Base-by-base conservation (phyloP, 2,888 invertebrate species). In the Microctonus hyperodae region DNA sequence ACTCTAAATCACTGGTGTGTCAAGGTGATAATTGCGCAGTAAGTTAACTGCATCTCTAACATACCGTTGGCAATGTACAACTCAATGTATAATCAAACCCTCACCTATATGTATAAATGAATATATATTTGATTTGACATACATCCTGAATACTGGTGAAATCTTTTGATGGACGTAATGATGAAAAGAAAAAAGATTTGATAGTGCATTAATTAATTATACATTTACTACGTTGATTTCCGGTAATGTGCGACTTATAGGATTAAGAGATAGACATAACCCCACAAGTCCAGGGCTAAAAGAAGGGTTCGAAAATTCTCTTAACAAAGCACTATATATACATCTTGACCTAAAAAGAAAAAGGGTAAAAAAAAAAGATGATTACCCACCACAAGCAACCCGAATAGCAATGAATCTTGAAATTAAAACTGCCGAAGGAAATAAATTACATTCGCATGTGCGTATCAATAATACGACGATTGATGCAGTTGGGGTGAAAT, bases 21-120 rank as follows among this genome's bases (percentile, higher is more conserved):
- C 71, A 66, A 68, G 71, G 71, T 68, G 60, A 71, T 66, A 69
- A 71, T 71, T 71, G 68, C 68, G 71, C 71, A 69, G 71, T 69
- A 69, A 60, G 61, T 55, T 20, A 55, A 23, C 50, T 63, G 64
- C 55, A 57, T 31, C 58, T 59, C 16, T 7, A n/a, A 58, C 63
- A 53, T 63, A 37, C 37, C 37, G 13, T 31, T 44, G 60, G 31
- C 61, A 58, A 64, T 50, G 50, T 40, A 56, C 25, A 25, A 62
- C 23, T 57, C 68, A 58, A 68, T 67, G 65, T 68, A 68, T 56
- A 67, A 60, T 64, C 62, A 64, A 70, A 58, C 64, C 68, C 40
- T 16, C 7, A 44, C n/a, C 16, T 44, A 6, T 16, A 44, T 44
- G 16, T 63, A 62, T 64, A 37, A 33, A 51, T 56, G 22, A n/a